Evolutionary conservation across 2,113 vertebrate species (phyloP).

Genomic region (Triplophysa dalaica): DNA sequence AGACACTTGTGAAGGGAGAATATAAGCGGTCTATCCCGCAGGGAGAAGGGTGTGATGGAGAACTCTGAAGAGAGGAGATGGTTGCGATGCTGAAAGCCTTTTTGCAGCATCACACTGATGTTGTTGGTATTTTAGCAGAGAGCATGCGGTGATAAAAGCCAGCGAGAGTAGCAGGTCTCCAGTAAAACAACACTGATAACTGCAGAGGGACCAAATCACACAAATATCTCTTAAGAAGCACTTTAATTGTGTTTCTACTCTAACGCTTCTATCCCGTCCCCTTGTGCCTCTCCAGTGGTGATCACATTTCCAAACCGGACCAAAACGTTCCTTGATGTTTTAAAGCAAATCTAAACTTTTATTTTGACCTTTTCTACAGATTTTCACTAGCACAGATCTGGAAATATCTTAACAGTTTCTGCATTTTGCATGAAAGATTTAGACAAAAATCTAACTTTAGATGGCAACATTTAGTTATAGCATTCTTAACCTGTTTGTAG

Average conservation of each 20-base stretch:
- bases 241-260: slow-evolving; percentile 69
- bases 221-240: slow-evolving; percentile 64
- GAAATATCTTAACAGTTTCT: slow-evolving; percentile 3
- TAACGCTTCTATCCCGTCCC: slow-evolving; percentile 52
- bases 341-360: slow-evolving; percentile 55
- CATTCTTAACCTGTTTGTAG: too few species aligned
- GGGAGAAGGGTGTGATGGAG: slow-evolving; percentile 60
- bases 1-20: slow-evolving; percentile 48
- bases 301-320: slow-evolving; percentile 70
- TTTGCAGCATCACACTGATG: slow-evolving; percentile 69
- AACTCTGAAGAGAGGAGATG: slow-evolving; percentile 53
- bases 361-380: slow-evolving; percentile 72
- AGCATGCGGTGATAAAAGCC: slow-evolving; percentile 77
- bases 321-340: slow-evolving; percentile 46
- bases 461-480: too few species aligned
- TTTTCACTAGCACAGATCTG: slow-evolving; percentile 66
- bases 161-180: slow-evolving; percentile 46
- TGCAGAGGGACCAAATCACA: slow-evolving; percentile 32
- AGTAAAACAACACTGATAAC: slow-evolving; percentile 25
- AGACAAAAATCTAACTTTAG: too few species aligned
- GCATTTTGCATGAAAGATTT: neutral
- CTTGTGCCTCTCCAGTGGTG: slow-evolving; percentile 55
- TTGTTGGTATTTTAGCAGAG: slow-evolving; percentile 68
- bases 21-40: slow-evolving; percentile 2
- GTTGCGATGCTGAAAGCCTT: slow-evolving; percentile 67